Evolutionary conservation across 2,888 invertebrate species (phyloP).

Genomic region (Lasioglossum figueresi): DNA sequence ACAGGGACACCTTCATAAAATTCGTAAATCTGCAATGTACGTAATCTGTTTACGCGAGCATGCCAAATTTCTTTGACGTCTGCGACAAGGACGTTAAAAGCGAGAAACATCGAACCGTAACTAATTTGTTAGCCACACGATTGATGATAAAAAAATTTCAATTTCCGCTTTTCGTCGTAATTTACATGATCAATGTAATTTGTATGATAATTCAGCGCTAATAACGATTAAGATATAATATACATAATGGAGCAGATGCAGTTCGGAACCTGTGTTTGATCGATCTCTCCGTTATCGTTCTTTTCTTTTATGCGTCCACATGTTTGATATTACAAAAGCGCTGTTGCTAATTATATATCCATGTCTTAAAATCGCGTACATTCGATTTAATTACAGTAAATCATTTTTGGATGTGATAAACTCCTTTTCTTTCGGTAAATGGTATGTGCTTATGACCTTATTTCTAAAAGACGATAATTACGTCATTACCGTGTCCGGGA

Average conservation of each 20-base stretch:
- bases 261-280: constrained; percentile 27
- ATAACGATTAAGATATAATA: constrained; percentile 54
- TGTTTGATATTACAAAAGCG: constrained; percentile 22
- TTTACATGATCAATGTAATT: constrained; percentile 48
- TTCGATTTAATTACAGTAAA: not conserved
- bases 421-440: not conserved
- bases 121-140: constrained; percentile 50
- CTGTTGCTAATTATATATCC: not conserved
- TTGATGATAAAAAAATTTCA: constrained; percentile 46
- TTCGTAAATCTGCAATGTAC: constrained; percentile 23
- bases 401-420: not conserved
- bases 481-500: not conserved
- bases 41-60: constrained; percentile 36
- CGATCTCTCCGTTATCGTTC: constrained; percentile 16
- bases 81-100: constrained; percentile 24
- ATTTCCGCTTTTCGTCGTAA: constrained; percentile 39
- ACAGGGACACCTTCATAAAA: constrained; percentile 12
- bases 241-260: constrained; percentile 29
- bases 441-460: not conserved
- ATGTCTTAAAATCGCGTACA: not conserved
- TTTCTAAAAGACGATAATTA: constrained; percentile 1
- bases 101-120: constrained; percentile 44
- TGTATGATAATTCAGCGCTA: constrained; percentile 49
- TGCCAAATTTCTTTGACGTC: constrained; percentile 45
- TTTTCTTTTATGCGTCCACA: not conserved